Percentiles rank a stretch among this genome's conserved stretches.
These are phyloP conservation scores for Chrysolina haemoptera DNA, from an alignment of 2,888 invertebrate genomes.

Conservation along the genomic window DNA sequence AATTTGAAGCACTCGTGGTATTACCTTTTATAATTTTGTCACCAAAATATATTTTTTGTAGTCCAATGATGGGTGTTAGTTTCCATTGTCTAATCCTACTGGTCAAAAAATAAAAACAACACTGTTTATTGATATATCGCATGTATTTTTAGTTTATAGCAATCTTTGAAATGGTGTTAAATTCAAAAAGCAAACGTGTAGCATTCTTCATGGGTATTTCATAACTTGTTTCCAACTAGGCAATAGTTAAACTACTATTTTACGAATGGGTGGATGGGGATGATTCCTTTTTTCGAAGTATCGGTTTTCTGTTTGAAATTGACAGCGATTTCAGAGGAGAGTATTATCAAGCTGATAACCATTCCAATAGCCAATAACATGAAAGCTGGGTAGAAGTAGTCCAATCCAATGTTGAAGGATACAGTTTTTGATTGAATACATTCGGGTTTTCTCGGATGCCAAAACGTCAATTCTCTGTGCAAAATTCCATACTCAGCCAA, in stretches of 20 bases:
- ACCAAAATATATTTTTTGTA: too few relatives aligned
- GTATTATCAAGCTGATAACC: conserved; percentile 55
- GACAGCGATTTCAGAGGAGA: conserved; percentile 33
- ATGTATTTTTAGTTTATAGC: too few relatives aligned
- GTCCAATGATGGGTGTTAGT: too few relatives aligned
- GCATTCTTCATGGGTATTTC: too few relatives aligned
- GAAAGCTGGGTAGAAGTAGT: conserved; percentile 62
- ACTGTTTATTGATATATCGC: too few relatives aligned
- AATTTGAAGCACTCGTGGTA: too few relatives aligned
- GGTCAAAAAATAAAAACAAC: too few relatives aligned
- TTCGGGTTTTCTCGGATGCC: conserved; percentile 62
- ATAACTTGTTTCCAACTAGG: too few relatives aligned
- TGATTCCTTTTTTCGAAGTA: background rate
- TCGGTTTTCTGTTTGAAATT: conserved; percentile 22
- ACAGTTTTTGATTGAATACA: conserved; percentile 57
- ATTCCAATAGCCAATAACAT: conserved; percentile 57
- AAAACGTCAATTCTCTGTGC: conserved; percentile 57
- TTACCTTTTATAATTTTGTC: too few relatives aligned
- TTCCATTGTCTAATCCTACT: too few relatives aligned
- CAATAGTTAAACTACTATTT: background rate
- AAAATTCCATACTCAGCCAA: conserved; percentile 62
- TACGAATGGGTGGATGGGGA: conserved; percentile 16
- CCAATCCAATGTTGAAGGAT: conserved; percentile 57
- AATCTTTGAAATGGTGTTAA: too few relatives aligned
- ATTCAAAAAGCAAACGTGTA: too few relatives aligned